phyloP scores from a whole-genome alignment of 2,888 invertebrate genomes.

The Piscicola geometra region DNA sequence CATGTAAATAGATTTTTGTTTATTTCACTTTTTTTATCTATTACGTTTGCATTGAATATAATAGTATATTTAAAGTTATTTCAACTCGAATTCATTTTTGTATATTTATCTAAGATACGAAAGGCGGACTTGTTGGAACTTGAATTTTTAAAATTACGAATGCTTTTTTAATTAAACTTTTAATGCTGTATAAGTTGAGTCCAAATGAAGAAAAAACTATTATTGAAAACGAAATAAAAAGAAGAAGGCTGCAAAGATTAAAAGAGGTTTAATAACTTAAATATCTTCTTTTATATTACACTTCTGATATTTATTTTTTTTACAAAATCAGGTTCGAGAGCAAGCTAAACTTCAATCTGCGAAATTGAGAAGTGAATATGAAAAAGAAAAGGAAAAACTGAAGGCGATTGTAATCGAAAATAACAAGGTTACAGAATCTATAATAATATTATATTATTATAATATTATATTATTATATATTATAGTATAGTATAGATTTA shows the following conservation, averaged over 20 bases:
- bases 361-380: not conserved
- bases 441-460: too few relatives aligned
- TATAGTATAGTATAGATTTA: not conserved
- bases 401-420: conserved; percentile 2
- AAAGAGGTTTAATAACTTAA: not conserved
- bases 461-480: too few relatives aligned
- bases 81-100: not conserved
- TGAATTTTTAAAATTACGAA: not conserved
- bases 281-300: not conserved
- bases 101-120: not conserved
- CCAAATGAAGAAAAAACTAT: not conserved
- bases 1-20: not conserved
- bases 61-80: not conserved
- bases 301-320: not conserved
- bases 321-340: not conserved
- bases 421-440: not conserved
- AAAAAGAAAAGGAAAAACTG: conserved; percentile 11
- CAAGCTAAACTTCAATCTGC: not conserved
- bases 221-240: not conserved
- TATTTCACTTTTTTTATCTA: not conserved
- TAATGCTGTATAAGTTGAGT: conserved; percentile 11
- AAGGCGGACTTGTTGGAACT: conserved; percentile 11
- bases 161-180: not conserved
- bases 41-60: not conserved
- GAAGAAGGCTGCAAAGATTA: conserved; percentile 9